These are phyloP conservation scores for Sylvia atricapilla DNA, from an alignment of 2,113 vertebrate genomes.

Conservation along the genomic window DNA sequence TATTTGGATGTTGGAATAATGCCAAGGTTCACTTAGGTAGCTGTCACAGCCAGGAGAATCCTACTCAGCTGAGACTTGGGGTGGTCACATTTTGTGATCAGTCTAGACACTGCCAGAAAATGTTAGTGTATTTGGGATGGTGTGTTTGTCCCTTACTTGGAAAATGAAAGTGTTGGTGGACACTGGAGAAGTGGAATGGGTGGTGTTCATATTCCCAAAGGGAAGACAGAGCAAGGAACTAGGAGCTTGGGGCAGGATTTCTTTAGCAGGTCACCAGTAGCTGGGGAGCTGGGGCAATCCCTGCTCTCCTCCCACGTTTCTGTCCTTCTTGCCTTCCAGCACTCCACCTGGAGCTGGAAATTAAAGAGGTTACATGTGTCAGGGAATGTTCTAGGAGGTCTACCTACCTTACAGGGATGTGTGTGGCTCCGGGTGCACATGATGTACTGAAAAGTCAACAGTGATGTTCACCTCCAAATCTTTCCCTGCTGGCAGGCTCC, in stretches of 20 bases:
- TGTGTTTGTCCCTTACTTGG: background rate
- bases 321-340: background rate
- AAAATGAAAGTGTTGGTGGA: background rate
- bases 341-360: background rate
- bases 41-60: background rate
- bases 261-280: rapidly evolving
- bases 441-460: background rate
- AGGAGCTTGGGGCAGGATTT: background rate
- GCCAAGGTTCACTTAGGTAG: background rate
- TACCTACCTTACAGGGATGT: background rate
- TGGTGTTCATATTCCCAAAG: background rate
- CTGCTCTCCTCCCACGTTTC: rapidly evolving
- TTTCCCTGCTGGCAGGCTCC: background rate
- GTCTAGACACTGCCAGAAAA: background rate
- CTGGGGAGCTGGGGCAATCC: background rate
- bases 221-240: background rate
- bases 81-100: background rate
- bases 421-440: background rate
- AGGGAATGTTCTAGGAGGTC: background rate
- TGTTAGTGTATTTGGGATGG: background rate
- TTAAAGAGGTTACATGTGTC: background rate
- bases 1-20: background rate
- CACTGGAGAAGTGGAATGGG: background rate
- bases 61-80: background rate
- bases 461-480: background rate